These are phyloP conservation scores for Emesis furor DNA, from an alignment of 2,888 invertebrate species.

Conservation along the genomic window DNA sequence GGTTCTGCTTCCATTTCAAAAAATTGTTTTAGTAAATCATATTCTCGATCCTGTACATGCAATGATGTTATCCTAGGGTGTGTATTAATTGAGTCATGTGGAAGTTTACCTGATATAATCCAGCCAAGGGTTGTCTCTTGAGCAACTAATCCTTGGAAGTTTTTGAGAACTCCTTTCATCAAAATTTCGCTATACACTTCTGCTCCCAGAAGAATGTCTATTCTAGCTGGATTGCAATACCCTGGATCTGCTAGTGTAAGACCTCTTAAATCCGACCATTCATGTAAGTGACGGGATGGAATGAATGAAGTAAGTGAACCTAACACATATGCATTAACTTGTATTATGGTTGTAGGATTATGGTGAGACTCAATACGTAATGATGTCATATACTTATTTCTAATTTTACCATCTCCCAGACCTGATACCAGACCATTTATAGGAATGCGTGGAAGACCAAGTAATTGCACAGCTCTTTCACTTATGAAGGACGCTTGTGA, in stretches of 20 bases:
- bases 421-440: not conserved
- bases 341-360: too few species aligned
- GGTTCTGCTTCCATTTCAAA: constrained; percentile 58
- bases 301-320: too few species aligned
- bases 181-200: too few species aligned
- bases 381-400: not conserved
- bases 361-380: too few species aligned
- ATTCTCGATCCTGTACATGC: constrained; percentile 59
- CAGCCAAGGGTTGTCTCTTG: constrained; percentile 6
- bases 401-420: not conserved
- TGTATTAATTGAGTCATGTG: not conserved
- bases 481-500: not conserved
- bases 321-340: too few species aligned
- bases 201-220: too few species aligned
- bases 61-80: constrained; percentile 38
- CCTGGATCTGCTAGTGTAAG: too few species aligned
- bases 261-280: too few species aligned
- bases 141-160: not conserved
- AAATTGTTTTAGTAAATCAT: constrained; percentile 60
- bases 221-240: too few species aligned
- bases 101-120: not conserved
- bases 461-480: not conserved
- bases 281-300: too few species aligned
- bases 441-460: not conserved
- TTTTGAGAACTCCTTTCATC: too few species aligned